A percentile compares a stretch with the other conserved stretches of the same genome.
Conservation (phyloP, 2,888 invertebrate species). For the Platycnemis pennipes region DNA sequence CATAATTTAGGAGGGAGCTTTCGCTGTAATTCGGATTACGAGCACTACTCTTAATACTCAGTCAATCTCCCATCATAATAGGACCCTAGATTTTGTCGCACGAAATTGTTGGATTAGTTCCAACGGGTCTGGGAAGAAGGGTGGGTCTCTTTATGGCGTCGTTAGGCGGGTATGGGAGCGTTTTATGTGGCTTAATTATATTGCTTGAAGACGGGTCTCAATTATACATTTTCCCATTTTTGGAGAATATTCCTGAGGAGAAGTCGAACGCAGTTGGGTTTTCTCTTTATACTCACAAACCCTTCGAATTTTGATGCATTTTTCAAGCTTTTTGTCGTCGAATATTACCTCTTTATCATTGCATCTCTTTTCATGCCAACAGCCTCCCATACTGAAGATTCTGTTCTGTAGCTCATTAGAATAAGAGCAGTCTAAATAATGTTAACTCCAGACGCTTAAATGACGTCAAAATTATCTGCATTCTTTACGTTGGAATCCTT, state of each 20-base stretch:
- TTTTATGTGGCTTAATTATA: neutral
- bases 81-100: neutral
- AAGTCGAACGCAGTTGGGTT: too few relatives aligned
- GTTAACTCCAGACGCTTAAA: too few relatives aligned
- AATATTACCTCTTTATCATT: too few relatives aligned
- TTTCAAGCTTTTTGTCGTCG: too few relatives aligned
- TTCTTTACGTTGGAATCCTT: too few relatives aligned
- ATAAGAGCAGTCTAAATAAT: too few relatives aligned
- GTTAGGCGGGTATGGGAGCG: neutral
- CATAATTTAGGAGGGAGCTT: neutral
- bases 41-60: neutral
- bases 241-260: neutral
- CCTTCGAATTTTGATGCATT: neutral
- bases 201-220: neutral
- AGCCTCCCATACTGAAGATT: too few relatives aligned
- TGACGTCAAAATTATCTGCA: too few relatives aligned
- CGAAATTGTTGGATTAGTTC: conserved; percentile 8
- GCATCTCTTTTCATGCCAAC: too few relatives aligned
- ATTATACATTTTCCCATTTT: neutral
- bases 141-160: neutral
- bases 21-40: conserved; percentile 38
- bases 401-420: too few relatives aligned
- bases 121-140: neutral
- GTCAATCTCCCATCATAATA: neutral
- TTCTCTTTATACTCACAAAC: neutral